Base-by-base conservation (phyloP, 2,113 vertebrate species). In the Cnemophilus loriae region DNA sequence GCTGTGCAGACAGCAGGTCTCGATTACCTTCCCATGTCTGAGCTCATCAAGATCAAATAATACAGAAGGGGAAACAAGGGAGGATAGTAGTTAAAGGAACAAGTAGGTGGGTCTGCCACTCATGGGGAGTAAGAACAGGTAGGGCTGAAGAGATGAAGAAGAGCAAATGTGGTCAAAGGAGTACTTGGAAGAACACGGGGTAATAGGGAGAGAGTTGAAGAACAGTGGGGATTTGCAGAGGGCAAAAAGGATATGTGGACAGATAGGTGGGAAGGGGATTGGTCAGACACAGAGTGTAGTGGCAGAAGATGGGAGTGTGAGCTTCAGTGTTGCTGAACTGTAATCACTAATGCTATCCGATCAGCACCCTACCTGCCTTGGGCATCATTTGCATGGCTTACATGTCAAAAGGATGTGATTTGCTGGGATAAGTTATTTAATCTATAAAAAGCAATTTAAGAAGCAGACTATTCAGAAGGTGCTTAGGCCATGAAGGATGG, bases 391-490 rank as follows among this genome's bases (percentile, higher is more conserved):
- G 24, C 47, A 46, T 22, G 33, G 21, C 26, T 92, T 85, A 11
- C 10, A 13, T 53, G 33, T 21, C 0, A 4, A 60, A 71, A 64
- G 32, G 21, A 33, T 61, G 19, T 77, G 46, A 80, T 76, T 65
- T 82, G 21, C 49, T 83, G 32, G 26, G 33, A 41, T 86, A 95
- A 89, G 52, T 74, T 71, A 59, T 70, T 92, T 94, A 69, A 90
- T 92, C 76, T 92, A 33, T 83, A 77, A 80, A 87, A 93, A 90
- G 44, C 47, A 86, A 33, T 84, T 95, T 88, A 81, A 93, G 88
- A 75, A 81, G 42, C 59, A 81, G 27, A 19, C 59, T 86, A 24
- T 78, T 39, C 47, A 79, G 77, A 84, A 90, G 55, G 71, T 92
- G 50, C 88, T 90, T 68, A 75, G 47, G 64, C 41, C 50, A 78